Percentiles rank a stretch among this genome's conserved stretches.
phyloP scores from a whole-genome alignment of 2,113 vertebrate genomes.

The Prunella himalayana region DNA sequence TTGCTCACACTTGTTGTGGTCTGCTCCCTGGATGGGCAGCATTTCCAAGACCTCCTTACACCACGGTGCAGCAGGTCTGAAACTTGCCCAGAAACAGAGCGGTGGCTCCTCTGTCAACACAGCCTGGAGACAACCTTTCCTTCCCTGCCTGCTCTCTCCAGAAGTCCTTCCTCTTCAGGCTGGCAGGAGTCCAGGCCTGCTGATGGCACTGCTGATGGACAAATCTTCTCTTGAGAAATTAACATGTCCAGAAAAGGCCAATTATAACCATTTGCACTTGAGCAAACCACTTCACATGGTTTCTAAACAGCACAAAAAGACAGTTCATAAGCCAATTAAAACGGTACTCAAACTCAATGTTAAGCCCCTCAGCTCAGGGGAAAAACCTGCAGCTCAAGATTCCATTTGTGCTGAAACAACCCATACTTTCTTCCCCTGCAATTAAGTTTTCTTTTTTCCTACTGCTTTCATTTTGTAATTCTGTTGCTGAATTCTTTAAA shows the following conservation, averaged over 20 bases:
- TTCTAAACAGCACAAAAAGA: not conserved
- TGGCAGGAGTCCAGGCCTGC: not conserved
- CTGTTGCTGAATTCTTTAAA: not conserved
- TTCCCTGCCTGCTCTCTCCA: rapidly evolving
- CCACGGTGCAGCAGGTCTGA: not conserved
- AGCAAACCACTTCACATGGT: not conserved
- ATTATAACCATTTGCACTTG: not conserved
- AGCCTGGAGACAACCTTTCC: not conserved
- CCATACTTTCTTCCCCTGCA: not conserved
- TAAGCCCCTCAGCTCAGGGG: not conserved
- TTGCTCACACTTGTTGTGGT: not conserved
- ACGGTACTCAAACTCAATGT: not conserved
- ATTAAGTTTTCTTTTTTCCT: not conserved
- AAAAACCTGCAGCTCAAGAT: not conserved
- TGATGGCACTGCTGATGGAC: not conserved
- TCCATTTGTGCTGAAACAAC: not conserved
- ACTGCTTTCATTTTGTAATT: not conserved
- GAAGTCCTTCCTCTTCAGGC: not conserved
- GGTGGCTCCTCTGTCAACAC: not conserved
- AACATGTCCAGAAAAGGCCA: not conserved
- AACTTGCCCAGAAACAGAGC: not conserved
- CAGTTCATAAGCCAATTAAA: not conserved
- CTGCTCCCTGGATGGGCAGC: not conserved
- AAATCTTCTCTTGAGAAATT: not conserved
- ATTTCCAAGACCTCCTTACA: not conserved